These are phyloP conservation scores for Colinus virginianus DNA, from an alignment of 2,113 vertebrate species.

Conservation along the genomic window DNA sequence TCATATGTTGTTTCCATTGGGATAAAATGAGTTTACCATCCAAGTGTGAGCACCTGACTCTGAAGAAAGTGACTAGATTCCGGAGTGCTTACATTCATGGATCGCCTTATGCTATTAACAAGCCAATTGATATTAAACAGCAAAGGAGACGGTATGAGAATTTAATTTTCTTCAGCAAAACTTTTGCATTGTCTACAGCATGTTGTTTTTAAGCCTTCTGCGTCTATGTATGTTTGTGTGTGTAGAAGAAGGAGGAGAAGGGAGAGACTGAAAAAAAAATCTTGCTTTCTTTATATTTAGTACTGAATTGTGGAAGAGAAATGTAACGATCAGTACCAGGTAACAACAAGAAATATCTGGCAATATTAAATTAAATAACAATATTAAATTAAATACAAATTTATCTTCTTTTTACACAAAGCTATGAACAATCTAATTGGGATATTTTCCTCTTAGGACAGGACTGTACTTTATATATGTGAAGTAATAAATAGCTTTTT, in stretches of 20 bases:
- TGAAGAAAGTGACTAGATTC: constrained; percentile 88
- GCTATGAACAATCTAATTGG: not conserved
- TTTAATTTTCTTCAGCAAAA: constrained; percentile 63
- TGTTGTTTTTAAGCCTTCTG: constrained; percentile 9
- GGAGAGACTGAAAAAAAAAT: accelerated
- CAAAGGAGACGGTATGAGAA: constrained; percentile 87
- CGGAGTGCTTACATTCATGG: constrained; percentile 86
- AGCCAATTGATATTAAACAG: constrained; percentile 95
- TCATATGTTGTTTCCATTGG: constrained; percentile 41
- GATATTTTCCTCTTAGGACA: not conserved
- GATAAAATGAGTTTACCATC: constrained; percentile 91
- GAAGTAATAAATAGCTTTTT: not conserved
- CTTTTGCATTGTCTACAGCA: constrained; percentile 1
- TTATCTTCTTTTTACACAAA: not conserved
- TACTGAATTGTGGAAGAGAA: not conserved
- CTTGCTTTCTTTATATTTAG: not conserved
- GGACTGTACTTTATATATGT: not conserved
- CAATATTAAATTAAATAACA: not conserved
- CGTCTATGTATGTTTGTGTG: not conserved
- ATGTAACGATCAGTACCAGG: not conserved
- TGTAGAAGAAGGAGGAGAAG: not conserved
- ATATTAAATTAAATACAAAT: not conserved
- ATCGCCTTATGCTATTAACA: constrained; percentile 92
- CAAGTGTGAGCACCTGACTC: constrained; percentile 85
- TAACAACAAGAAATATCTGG: not conserved